phyloP scores from a whole-genome alignment of 2,797 vertebrate genomes.

The Channa striata region DNA sequence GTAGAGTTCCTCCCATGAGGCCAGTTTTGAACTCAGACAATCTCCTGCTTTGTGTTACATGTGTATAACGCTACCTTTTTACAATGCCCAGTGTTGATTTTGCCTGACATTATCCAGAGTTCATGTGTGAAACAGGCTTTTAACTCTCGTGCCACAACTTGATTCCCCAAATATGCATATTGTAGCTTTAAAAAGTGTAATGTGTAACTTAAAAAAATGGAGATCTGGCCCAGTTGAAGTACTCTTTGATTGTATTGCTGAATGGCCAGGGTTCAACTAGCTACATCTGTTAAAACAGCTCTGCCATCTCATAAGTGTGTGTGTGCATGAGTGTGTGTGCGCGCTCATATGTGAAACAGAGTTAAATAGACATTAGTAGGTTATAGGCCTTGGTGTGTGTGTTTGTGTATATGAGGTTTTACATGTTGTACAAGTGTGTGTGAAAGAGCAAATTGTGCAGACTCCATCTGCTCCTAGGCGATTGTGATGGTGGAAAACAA shows the following conservation, averaged over 20 bases:
- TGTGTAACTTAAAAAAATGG: too few species aligned
- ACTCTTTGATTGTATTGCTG: not conserved
- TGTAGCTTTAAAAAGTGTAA: too few species aligned
- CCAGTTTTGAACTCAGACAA: too few species aligned
- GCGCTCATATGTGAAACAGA: conserved; percentile 6
- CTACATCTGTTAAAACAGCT: conserved; percentile 34
- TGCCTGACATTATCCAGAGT: too few species aligned
- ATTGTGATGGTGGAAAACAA: conserved; percentile 86
- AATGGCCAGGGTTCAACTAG: conserved; percentile 21
- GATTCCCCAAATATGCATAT: too few species aligned
- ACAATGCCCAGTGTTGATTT: too few species aligned
- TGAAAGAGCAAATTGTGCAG: conserved; percentile 72
- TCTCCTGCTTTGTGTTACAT: too few species aligned
- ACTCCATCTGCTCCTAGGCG: conserved; percentile 92
- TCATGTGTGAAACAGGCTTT: too few species aligned
- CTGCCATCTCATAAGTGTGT: conserved; percentile 39
- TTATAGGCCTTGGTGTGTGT: not conserved
- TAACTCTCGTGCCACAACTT: too few species aligned
- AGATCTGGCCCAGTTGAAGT: not conserved
- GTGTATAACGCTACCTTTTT: too few species aligned
- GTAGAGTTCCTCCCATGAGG: too few species aligned
- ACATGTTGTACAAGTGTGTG: conserved; percentile 21
- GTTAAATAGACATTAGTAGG: not conserved
- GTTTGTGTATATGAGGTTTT: conserved; percentile 2
- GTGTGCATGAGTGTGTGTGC: conserved; percentile 27